Evolutionary conservation across 2,888 invertebrate species (phyloP).

Genomic region (Drosophila silvestris): DNA sequence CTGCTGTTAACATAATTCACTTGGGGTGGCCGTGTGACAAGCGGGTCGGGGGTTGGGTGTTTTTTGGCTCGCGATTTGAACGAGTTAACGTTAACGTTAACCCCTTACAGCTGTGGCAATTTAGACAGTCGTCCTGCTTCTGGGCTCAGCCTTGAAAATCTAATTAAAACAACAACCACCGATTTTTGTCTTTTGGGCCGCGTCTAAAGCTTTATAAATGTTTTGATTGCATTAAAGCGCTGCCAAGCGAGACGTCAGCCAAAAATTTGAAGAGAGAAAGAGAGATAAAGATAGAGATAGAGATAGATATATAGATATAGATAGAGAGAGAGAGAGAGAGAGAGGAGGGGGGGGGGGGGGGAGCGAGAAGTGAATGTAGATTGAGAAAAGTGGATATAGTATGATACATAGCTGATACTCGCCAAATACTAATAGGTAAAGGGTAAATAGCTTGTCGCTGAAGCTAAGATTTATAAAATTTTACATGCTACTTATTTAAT

Average conservation of each 20-base stretch:
- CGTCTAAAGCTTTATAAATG: constrained; percentile 75
- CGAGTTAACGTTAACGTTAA: constrained; percentile 65
- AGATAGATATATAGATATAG: not conserved
- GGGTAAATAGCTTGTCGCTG: not conserved
- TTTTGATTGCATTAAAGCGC: constrained; percentile 81
- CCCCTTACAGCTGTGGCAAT: constrained; percentile 77
- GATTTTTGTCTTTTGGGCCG: constrained; percentile 60
- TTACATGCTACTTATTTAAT: not conserved
- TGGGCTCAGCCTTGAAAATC: constrained; percentile 69
- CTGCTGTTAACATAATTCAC: not conserved
- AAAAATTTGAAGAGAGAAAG: not conserved
- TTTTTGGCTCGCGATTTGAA: constrained; percentile 59
- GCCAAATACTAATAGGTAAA: not conserved
- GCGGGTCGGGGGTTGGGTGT: constrained; percentile 12
- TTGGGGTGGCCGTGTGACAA: constrained; percentile 52
- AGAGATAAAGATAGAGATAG: not conserved
- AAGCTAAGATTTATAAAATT: not conserved
- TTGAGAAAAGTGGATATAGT: not conserved
- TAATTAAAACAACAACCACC: constrained; percentile 83
- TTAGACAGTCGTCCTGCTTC: constrained; percentile 66
- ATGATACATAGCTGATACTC: not conserved
- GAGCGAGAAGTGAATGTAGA: not conserved
- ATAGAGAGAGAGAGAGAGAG: not conserved
- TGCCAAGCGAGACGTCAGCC: constrained; percentile 67
- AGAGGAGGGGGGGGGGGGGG: not conserved